Evolutionary conservation across 1,140 invertebrate species (phyloP).

Genomic region (Nylanderia fulva): DNA sequence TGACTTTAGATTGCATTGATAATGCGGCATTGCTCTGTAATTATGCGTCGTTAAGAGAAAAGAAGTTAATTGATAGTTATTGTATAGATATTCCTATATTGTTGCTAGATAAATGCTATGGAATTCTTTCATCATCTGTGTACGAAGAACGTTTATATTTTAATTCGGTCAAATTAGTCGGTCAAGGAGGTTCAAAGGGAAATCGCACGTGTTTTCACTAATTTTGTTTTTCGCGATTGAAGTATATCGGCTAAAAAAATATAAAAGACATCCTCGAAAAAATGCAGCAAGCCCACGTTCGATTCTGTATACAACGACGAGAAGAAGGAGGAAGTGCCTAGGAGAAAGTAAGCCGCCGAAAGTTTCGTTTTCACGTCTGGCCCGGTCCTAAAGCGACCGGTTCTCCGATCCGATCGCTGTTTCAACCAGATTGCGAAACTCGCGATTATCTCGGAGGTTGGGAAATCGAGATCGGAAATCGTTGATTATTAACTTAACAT

Average conservation of each 20-base stretch:
- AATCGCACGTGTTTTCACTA: neutral
- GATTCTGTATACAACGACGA: slow-evolving; percentile 24
- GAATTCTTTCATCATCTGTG: neutral
- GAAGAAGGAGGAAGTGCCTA: slow-evolving; percentile 25
- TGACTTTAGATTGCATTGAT: neutral
- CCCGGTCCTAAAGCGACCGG: slow-evolving; percentile 59
- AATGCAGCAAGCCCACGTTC: neutral
- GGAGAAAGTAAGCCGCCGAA: slow-evolving; percentile 60
- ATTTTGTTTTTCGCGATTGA: slow-evolving; percentile 1
- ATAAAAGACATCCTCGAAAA: slow-evolving; percentile 21
- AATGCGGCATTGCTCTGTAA: slow-evolving; percentile 14
- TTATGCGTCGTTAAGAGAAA: neutral
- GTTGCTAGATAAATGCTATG: neutral
- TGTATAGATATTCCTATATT: neutral
- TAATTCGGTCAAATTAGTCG: neutral
- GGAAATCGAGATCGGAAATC: neutral
- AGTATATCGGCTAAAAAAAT: neutral
- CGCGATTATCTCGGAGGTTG: neutral
- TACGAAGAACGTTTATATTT: neutral
- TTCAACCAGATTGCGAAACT: slow-evolving; percentile 34
- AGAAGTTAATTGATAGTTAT: slow-evolving; percentile 11
- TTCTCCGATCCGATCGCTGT: slow-evolving; percentile 26
- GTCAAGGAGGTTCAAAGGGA: neutral
- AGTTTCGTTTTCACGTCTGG: slow-evolving; percentile 62
- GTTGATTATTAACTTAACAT: slow-evolving; percentile 5